Conservation (phyloP, 1,140 invertebrate genomes). For the Pectinophora gossypiella region DNA sequence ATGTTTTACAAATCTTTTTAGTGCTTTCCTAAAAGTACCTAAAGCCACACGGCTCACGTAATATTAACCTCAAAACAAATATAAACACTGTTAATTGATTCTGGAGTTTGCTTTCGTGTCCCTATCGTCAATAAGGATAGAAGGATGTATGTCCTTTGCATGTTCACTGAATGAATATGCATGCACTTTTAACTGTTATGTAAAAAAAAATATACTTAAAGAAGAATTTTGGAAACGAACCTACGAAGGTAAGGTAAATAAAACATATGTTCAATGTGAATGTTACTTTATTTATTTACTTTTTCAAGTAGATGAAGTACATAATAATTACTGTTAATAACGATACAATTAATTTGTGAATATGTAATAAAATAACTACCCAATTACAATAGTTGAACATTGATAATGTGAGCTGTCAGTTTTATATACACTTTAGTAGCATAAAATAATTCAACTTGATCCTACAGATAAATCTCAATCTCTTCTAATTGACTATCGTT, state of each 20-base stretch:
- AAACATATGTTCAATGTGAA: constrained; percentile 5
- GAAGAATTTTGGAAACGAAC: too few relatives aligned
- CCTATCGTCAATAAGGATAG: too few relatives aligned
- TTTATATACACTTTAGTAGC: constrained; percentile 16
- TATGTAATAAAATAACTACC: constrained; percentile 33
- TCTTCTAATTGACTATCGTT: constrained; percentile 73
- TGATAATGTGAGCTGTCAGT: constrained; percentile 11
- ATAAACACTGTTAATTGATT: constrained; percentile 68
- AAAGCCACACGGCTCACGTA: constrained; percentile 57
- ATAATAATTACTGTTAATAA: constrained; percentile 42
- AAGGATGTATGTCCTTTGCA: too few relatives aligned
- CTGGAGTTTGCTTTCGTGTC: constrained; percentile 24
- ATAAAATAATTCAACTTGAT: constrained; percentile 40
- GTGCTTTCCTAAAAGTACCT: constrained; percentile 50
- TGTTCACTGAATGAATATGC: too few relatives aligned
- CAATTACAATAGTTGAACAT: constrained; percentile 19
- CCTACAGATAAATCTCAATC: constrained; percentile 57
- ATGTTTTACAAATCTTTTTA: constrained; percentile 56
- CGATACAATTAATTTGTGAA: constrained; percentile 49
- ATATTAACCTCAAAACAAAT: constrained; percentile 70
- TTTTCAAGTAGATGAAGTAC: constrained; percentile 47
- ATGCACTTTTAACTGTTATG: too few relatives aligned
- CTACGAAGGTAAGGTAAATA: not conserved
- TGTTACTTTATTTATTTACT: constrained; percentile 44
- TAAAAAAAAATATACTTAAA: too few relatives aligned